phyloP scores from a whole-genome alignment of 1,140 invertebrate genomes.

The Latrodectus geometricus region DNA sequence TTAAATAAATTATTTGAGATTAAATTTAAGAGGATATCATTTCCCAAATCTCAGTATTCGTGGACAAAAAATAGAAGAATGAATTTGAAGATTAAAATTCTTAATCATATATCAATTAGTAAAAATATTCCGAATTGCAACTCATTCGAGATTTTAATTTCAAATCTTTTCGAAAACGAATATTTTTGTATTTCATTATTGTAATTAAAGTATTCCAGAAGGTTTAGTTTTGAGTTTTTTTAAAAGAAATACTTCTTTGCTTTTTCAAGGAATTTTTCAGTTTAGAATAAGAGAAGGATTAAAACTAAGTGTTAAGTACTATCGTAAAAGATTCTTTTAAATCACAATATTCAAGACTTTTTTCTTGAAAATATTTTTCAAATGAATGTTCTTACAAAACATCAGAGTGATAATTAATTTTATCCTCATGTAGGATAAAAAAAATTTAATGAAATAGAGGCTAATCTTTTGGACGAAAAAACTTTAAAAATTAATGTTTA shows the following conservation, averaged over 20 bases:
- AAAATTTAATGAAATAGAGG: no score
- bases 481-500: no score
- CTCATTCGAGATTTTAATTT: background rate
- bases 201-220: background rate
- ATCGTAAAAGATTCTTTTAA: no score
- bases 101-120: constrained; percentile 4
- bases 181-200: background rate
- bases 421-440: no score
- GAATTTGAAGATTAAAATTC: constrained; percentile 15
- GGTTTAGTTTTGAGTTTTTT: background rate
- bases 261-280: no score
- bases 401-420: no score
- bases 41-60: background rate
- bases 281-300: no score
- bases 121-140: constrained; percentile 21
- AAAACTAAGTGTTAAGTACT: no score
- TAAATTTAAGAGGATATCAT: constrained; percentile 18
- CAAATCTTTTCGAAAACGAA: background rate
- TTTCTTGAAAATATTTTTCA: no score
- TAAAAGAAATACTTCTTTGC: background rate
- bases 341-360: no score
- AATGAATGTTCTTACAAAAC: no score
- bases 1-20: constrained; percentile 15
- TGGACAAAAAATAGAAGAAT: background rate
- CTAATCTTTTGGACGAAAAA: no score